Conservation (phyloP, 1,140 invertebrate species). For the Drosophila ohnishii region DNA sequence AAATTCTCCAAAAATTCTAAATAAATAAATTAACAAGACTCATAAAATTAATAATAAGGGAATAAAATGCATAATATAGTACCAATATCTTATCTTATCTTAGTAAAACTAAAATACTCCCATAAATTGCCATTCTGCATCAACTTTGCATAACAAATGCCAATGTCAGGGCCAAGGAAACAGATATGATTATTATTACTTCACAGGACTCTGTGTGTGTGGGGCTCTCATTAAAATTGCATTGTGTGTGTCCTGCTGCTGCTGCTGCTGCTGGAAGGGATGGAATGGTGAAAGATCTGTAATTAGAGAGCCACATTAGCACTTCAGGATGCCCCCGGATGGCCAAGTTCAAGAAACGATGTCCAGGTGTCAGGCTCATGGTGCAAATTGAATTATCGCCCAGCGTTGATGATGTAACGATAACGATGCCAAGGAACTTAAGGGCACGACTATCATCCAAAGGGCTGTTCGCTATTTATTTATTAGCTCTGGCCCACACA, state of each 20-base stretch:
- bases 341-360: constrained; percentile 51
- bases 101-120: not conserved
- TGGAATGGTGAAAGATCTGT: constrained; percentile 24
- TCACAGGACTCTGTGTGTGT: constrained; percentile 1
- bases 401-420: constrained; percentile 29
- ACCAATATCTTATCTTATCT: not conserved
- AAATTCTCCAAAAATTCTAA: too few relatives aligned
- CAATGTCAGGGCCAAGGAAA: constrained; percentile 11
- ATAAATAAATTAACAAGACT: too few relatives aligned
- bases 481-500: constrained; percentile 53
- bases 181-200: constrained; percentile 28
- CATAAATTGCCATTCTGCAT: not conserved
- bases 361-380: constrained; percentile 67
- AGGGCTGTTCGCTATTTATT: constrained; percentile 63
- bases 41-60: too few relatives aligned
- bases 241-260: constrained; percentile 37
- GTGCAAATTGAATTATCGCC: constrained; percentile 76
- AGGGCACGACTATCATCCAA: constrained; percentile 34
- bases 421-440: constrained; percentile 15
- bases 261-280: constrained; percentile 3
- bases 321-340: constrained; percentile 19
- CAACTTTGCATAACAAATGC: constrained; percentile 62
- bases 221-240: constrained; percentile 67
- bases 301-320: constrained; percentile 44
- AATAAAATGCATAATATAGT: not conserved